phyloP scores from a whole-genome alignment of 1,140 invertebrate species.

The Drosophila asahinai region DNA sequence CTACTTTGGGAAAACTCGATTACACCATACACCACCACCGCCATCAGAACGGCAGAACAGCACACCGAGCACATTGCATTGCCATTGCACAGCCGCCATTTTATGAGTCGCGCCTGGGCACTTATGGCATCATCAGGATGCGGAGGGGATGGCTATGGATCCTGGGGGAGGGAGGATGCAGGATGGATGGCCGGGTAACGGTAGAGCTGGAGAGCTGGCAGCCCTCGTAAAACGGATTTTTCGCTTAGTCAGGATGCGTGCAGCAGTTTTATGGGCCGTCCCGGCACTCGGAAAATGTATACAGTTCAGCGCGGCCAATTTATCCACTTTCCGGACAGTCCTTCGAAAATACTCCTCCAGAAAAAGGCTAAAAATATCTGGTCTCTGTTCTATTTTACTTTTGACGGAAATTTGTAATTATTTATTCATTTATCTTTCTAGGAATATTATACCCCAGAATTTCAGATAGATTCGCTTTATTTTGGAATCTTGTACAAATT shows the following conservation, averaged over 20 bases:
- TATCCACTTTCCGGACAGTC: not conserved
- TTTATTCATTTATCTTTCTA: not conserved
- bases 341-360: too few species aligned
- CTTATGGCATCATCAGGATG: conserved; percentile 75
- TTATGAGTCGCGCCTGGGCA: conserved; percentile 77
- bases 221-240: conserved; percentile 72
- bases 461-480: too few species aligned
- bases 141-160: conserved; percentile 17
- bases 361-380: not conserved
- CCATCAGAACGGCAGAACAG: not conserved
- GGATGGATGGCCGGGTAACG: conserved; percentile 8
- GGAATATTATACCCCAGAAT: not conserved
- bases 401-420: too few species aligned
- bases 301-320: conserved; percentile 26
- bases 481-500: too few species aligned
- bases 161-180: conserved; percentile 4
- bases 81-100: conserved; percentile 65
- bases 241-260: conserved; percentile 73
- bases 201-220: conserved; percentile 46
- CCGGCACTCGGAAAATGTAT: conserved; percentile 72
- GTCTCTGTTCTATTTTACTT: not conserved
- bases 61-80: conserved; percentile 27
- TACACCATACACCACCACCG: conserved; percentile 41
- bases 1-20: conserved; percentile 81
- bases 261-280: conserved; percentile 54